Evolutionary conservation across 2,797 vertebrate species (phyloP).

Genomic region (Anolis apletophallus): DNA sequence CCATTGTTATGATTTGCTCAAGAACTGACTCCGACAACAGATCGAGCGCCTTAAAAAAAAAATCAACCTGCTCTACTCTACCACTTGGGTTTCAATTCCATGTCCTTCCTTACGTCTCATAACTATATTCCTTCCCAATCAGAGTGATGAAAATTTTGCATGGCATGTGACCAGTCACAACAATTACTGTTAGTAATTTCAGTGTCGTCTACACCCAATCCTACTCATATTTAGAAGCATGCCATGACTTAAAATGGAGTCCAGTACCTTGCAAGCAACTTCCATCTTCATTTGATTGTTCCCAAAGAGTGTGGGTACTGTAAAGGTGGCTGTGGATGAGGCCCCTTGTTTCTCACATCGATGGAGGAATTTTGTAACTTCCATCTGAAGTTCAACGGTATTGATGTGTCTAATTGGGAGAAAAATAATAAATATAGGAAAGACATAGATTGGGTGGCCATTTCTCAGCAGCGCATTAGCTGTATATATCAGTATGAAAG

Average conservation of each 20-base stretch:
- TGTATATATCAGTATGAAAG: too few species aligned
- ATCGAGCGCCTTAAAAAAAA: not conserved
- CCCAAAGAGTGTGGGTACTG: slow-evolving; percentile 89
- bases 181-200: not conserved
- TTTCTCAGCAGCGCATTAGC: too few species aligned
- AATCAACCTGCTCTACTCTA: too few species aligned
- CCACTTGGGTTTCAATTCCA: not conserved
- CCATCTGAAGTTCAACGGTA: slow-evolving; percentile 96
- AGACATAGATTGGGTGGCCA: too few species aligned
- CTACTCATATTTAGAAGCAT: slow-evolving; percentile 9
- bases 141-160: not conserved
- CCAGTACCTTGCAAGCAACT: slow-evolving; percentile 91
- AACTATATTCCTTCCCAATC: not conserved
- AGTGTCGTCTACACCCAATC: not conserved
- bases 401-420: slow-evolving; percentile 87
- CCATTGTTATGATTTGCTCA: not conserved
- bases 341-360: slow-evolving; percentile 86
- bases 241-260: not conserved
- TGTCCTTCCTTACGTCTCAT: not conserved
- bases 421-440: slow-evolving; percentile 16
- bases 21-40: not conserved
- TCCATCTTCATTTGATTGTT: slow-evolving; percentile 90
- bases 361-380: slow-evolving; percentile 95
- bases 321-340: slow-evolving; percentile 72
- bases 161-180: not conserved